These are phyloP conservation scores for Cephonodes hylas DNA, from an alignment of 2,888 invertebrate genomes.

Conservation along the genomic window DNA sequence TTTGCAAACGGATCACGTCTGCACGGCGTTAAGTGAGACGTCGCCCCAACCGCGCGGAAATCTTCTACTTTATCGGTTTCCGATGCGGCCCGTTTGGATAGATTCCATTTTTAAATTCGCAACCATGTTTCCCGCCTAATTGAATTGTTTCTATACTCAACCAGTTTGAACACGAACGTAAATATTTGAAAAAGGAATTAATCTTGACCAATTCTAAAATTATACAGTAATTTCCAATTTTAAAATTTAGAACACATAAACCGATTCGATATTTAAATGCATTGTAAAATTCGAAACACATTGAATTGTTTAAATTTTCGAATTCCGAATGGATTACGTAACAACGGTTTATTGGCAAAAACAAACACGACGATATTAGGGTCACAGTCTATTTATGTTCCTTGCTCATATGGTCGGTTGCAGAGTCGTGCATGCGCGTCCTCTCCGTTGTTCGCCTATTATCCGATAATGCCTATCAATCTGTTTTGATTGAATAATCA, in stretches of 20 bases:
- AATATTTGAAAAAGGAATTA: neutral
- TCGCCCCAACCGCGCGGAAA: conserved; percentile 29
- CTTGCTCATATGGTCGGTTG: conserved; percentile 30
- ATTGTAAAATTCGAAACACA: neutral
- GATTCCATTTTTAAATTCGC: neutral
- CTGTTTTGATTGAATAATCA: conserved; percentile 78
- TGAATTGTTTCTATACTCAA: neutral
- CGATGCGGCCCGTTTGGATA: neutral
- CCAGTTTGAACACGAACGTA: neutral
- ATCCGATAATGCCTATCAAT: conserved; percentile 79
- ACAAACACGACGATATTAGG: neutral
- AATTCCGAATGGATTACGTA: neutral
- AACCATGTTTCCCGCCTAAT: neutral
- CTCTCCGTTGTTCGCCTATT: conserved; percentile 57
- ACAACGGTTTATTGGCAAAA: neutral
- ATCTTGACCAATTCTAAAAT: no score
- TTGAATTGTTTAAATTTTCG: neutral
- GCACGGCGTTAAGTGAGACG: conserved; percentile 71
- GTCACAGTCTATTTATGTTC: conserved; percentile 3
- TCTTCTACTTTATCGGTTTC: conserved; percentile 7
- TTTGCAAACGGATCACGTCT: conserved; percentile 79
- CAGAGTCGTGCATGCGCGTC: conserved; percentile 35
- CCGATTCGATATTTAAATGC: neutral
- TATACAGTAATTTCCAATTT: no score
- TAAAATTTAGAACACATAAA: neutral